phyloP scores from a whole-genome alignment of 2,113 vertebrate genomes.

The Corythaixoides concolor region DNA sequence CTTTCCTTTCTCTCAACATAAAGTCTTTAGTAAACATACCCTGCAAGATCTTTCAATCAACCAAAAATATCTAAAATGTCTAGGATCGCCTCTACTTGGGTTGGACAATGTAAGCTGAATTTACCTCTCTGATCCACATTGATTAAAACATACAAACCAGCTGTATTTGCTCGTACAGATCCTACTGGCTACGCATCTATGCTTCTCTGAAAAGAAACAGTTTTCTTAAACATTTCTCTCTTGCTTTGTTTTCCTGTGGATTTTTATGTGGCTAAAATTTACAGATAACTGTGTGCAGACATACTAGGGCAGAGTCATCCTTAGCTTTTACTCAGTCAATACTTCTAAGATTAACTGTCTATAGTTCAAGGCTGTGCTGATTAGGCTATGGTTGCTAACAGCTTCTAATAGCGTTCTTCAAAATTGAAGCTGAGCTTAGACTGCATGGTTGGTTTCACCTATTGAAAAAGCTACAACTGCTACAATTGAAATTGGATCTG shows the following conservation, averaged over 20 bases:
- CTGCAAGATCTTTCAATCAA: neutral
- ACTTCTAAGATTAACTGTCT: neutral
- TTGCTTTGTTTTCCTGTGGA: neutral
- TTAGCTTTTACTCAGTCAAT: neutral
- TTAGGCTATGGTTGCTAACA: neutral
- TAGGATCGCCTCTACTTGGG: neutral
- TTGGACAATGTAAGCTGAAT: neutral
- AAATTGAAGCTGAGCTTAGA: neutral
- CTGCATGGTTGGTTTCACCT: neutral
- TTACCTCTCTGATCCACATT: neutral
- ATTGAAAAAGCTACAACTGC: neutral
- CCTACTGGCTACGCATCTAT: accelerated
- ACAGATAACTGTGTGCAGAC: neutral
- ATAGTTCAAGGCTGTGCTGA: neutral
- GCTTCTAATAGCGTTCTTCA: neutral
- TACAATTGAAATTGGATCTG: neutral
- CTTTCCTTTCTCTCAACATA: neutral
- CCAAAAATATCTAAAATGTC: neutral
- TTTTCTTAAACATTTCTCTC: neutral
- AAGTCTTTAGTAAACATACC: neutral
- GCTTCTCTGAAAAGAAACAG: neutral
- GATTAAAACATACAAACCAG: neutral
- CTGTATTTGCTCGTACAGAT: neutral
- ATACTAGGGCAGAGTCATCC: neutral
- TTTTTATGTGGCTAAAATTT: neutral